Evolutionary conservation across 2,888 invertebrate genomes (phyloP).

Genomic region (Serripes groenlandicus): DNA sequence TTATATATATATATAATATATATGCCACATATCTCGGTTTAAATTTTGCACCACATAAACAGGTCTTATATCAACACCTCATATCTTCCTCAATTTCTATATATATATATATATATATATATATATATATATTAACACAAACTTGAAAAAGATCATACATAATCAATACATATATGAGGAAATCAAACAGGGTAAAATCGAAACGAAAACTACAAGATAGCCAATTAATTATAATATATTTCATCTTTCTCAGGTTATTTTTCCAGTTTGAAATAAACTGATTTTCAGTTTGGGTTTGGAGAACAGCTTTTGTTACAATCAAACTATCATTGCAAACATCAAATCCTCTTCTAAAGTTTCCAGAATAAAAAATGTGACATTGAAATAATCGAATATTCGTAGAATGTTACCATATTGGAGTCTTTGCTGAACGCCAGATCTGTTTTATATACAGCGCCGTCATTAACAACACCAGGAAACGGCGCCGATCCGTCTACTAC

Average conservation of each 20-base stretch:
- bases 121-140: not conserved
- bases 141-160: not conserved
- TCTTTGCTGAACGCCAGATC: slow-evolving; percentile 64
- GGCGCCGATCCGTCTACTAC: slow-evolving; percentile 68
- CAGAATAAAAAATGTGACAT: not conserved
- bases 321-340: not conserved
- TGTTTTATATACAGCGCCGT: slow-evolving; percentile 52
- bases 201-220: not conserved
- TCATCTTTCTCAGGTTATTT: not conserved
- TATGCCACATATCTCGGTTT: too few species aligned
- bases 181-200: not conserved
- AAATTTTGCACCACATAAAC: too few species aligned
- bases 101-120: not conserved
- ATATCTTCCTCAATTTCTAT: too few species aligned
- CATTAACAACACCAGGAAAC: slow-evolving; percentile 63
- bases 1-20: too few species aligned
- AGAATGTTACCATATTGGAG: slow-evolving; percentile 46
- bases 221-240: not conserved
- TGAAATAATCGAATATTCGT: not conserved
- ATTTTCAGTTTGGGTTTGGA: not conserved
- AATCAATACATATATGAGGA: not conserved
- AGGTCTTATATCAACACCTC: too few species aligned
- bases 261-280: not conserved
- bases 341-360: not conserved
- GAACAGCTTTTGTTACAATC: not conserved